phyloP scores from a whole-genome alignment of 1,140 invertebrate species.

The Caerostris darwini region DNA sequence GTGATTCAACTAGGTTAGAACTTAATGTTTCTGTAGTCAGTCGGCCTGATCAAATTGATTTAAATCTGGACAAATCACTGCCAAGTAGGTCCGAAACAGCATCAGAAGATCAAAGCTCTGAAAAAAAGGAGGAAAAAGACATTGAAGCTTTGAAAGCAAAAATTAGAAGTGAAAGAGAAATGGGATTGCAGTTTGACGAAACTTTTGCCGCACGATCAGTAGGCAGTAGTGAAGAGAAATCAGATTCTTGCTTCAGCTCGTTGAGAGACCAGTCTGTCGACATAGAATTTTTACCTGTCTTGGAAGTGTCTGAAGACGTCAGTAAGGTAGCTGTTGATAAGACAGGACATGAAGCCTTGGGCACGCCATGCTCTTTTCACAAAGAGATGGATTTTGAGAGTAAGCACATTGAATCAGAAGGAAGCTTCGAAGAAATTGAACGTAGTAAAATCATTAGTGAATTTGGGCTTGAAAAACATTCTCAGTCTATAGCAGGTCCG shows the following conservation, averaged over 20 bases:
- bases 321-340: constrained; percentile 59
- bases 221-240: constrained; percentile 68
- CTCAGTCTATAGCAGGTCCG: not conserved
- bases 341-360: constrained; percentile 67
- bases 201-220: not conserved
- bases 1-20: not conserved
- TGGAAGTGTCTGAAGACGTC: constrained; percentile 67
- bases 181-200: constrained; percentile 40
- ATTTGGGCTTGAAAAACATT: constrained; percentile 7
- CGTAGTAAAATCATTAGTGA: constrained; percentile 16
- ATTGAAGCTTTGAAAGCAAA: constrained; percentile 3
- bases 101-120: not conserved
- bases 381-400: constrained; percentile 53
- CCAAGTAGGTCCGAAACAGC: not conserved
- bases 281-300: constrained; percentile 68
- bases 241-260: constrained; percentile 65
- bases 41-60: not conserved
- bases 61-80: not conserved
- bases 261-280: constrained; percentile 62
- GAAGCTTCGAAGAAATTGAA: constrained; percentile 32
- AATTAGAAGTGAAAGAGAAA: constrained; percentile 37
- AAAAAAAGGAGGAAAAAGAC: not conserved
- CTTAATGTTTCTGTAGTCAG: not conserved
- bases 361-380: constrained; percentile 73
- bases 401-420: not conserved